A percentile compares a stretch with the other conserved stretches of the same genome.
Evolutionary conservation across 1,140 invertebrate species (phyloP).

Genomic region (Conopomorpha cramerella): DNA sequence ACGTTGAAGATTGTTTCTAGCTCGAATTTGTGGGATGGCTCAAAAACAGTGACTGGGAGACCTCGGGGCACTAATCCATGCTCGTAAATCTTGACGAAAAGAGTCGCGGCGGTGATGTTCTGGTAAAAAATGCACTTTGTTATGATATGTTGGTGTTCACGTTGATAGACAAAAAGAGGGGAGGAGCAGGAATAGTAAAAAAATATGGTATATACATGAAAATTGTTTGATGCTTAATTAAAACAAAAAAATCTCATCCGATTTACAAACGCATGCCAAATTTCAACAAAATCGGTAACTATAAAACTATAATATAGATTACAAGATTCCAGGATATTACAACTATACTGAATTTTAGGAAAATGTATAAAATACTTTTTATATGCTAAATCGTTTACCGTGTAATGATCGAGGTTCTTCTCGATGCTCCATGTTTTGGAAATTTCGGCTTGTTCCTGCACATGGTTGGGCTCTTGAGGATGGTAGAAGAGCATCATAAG

Average conservation of each 20-base stretch:
- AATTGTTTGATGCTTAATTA: constrained; percentile 1
- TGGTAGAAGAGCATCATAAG: constrained; percentile 59
- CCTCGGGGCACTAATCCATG: constrained; percentile 57
- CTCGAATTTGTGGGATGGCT: constrained; percentile 62
- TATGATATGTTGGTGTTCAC: no score
- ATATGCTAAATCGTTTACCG: constrained; percentile 17
- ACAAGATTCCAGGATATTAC: no score
- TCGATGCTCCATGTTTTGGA: constrained; percentile 54
- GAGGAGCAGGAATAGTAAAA: no score
- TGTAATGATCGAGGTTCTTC: constrained; percentile 51
- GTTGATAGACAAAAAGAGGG: no score
- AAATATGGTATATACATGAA: constrained; percentile 1
- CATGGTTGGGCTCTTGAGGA: constrained; percentile 55
- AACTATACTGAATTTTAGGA: no score
- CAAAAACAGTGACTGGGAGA: constrained; percentile 63
- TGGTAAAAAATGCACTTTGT: no score
- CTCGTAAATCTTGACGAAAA: constrained; percentile 60
- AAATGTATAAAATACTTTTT: background rate
- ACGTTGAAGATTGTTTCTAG: constrained; percentile 66
- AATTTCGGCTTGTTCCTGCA: constrained; percentile 51
- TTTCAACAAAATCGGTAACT: no score
- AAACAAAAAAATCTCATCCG: background rate
- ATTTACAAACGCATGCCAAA: no score
- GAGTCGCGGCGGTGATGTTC: constrained; percentile 61
- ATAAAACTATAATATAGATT: no score